These are phyloP conservation scores for Melanostigma gelatinosum DNA, from an alignment of 2,113 vertebrate genomes.

Conservation along the genomic window DNA sequence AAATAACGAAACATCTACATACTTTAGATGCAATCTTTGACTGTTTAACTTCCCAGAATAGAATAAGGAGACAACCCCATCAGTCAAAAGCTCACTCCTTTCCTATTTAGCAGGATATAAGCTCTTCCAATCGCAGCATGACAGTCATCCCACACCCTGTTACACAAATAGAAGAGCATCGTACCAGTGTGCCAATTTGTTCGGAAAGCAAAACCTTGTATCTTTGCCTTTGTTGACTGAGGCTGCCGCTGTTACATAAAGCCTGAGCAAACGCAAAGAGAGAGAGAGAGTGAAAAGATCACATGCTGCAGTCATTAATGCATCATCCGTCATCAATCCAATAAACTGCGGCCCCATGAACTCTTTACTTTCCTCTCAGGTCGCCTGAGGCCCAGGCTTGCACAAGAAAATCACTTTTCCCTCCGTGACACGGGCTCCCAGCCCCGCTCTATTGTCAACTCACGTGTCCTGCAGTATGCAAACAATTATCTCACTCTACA, in stretches of 20 bases:
- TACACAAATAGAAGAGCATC: not conserved
- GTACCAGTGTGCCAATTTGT: constrained; percentile 4
- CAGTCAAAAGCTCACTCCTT: not conserved
- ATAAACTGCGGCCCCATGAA: constrained; percentile 43
- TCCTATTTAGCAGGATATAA: constrained; percentile 6
- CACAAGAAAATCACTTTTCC: constrained; percentile 20
- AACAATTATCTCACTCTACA: constrained; percentile 61
- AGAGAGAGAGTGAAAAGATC: constrained; percentile 20
- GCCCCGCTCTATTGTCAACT: constrained; percentile 38
- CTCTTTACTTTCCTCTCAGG: constrained; percentile 49
- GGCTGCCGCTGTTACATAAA: constrained; percentile 42
- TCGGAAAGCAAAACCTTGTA: constrained; percentile 26
- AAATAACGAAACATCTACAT: not conserved
- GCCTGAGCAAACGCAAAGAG: not conserved
- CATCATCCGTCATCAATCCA: constrained; percentile 63
- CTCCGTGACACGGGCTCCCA: constrained; percentile 30
- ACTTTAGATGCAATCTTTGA: not conserved
- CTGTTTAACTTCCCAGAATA: not conserved
- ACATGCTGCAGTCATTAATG: constrained; percentile 65
- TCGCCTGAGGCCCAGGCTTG: constrained; percentile 53
- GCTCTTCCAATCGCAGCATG: constrained; percentile 17
- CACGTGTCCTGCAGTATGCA: constrained; percentile 63
- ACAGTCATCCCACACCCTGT: constrained; percentile 1
- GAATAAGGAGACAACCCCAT: not conserved
- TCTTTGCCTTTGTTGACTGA: constrained; percentile 21